Conservation (phyloP, 2,888 invertebrate genomes). For the Leptarthrus brevirostris region DNA sequence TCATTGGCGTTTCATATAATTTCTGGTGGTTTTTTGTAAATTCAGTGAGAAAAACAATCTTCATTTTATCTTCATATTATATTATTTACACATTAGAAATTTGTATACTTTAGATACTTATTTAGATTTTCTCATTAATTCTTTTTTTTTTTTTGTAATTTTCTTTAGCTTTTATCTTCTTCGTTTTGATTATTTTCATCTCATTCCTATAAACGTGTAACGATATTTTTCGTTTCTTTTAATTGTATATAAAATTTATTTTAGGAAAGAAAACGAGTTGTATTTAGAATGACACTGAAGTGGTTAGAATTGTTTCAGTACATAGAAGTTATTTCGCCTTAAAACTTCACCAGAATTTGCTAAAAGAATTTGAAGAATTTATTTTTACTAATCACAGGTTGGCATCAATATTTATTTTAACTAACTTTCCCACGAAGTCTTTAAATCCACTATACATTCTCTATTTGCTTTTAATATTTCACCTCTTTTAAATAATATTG, state of each 20-base stretch:
- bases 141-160: not conserved
- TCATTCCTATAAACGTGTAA: not conserved
- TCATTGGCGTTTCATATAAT: not conserved
- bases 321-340: not conserved
- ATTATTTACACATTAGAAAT: conserved; percentile 40
- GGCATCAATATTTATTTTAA: too few relatives aligned
- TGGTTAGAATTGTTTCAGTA: conserved; percentile 30
- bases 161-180: too few relatives aligned
- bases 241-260: not conserved
- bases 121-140: not conserved
- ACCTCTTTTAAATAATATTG: too few relatives aligned
- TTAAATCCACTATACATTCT: too few relatives aligned
- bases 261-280: conserved; percentile 19
- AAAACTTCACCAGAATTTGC: too few relatives aligned
- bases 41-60: conserved; percentile 23
- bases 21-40: conserved; percentile 25
- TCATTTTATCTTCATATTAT: conserved; percentile 2
- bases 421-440: too few relatives aligned
- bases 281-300: conserved; percentile 9
- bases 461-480: too few relatives aligned
- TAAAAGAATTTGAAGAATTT: conserved; percentile 13
- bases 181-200: not conserved
- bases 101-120: conserved; percentile 1
- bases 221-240: conserved; percentile 1
- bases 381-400: conserved; percentile 20